Percentiles rank a stretch among this genome's conserved stretches.
Conservation (phyloP, 2,888 invertebrate genomes). For the Dusona sp. region DNA sequence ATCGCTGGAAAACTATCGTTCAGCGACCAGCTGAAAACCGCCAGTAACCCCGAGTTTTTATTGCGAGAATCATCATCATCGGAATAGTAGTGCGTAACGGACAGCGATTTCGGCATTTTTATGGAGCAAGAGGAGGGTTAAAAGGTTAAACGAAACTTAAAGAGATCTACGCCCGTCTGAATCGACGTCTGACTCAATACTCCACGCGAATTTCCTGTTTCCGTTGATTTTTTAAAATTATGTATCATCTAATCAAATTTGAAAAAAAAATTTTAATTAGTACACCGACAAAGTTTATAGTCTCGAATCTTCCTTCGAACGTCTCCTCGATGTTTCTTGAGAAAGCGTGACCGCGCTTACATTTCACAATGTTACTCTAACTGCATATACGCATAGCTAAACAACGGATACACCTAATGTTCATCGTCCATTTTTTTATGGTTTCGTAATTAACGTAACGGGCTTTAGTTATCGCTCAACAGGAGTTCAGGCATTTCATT, state of each 20-base stretch:
- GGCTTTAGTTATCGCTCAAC: slow-evolving; percentile 27
- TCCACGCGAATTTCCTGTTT: background rate
- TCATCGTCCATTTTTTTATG: slow-evolving; percentile 25
- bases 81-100: too few relatives aligned
- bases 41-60: too few relatives aligned
- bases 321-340: slow-evolving; percentile 66
- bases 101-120: too few relatives aligned
- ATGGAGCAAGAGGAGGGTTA: too few relatives aligned
- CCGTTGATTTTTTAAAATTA: background rate
- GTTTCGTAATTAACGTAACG: slow-evolving; percentile 55
- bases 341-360: slow-evolving; percentile 75
- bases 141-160: too few relatives aligned
- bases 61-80: too few relatives aligned
- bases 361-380: slow-evolving; percentile 61
- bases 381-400: slow-evolving; percentile 40
- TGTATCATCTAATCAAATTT: background rate
- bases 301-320: slow-evolving; percentile 3
- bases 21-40: too few relatives aligned
- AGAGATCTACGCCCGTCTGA: background rate
- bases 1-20: too few relatives aligned
- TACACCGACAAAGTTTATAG: background rate
- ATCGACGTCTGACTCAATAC: background rate
- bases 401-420: slow-evolving; percentile 58
- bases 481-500: background rate
- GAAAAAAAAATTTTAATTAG: too few relatives aligned